A percentile compares a stretch with the other conserved stretches of the same genome.
Evolutionary conservation across 1,140 invertebrate species (phyloP).

Genomic region (Pomacea maculata): DNA sequence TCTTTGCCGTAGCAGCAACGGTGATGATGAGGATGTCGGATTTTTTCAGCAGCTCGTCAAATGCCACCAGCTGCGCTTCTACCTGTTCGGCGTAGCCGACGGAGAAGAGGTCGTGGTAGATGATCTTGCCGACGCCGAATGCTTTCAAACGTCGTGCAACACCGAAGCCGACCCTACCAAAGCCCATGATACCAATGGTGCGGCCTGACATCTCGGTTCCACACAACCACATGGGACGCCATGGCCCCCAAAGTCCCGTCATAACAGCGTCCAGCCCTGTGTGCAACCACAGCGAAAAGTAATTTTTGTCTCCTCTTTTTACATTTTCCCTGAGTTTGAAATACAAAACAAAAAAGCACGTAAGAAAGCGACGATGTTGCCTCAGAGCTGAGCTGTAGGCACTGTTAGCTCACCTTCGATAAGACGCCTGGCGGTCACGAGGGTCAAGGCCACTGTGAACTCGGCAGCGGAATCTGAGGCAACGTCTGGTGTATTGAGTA

Average conservation of each 20-base stretch:
- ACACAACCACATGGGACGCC: slow-evolving; percentile 90
- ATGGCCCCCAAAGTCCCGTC: slow-evolving; percentile 68
- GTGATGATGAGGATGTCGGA: slow-evolving; percentile 60
- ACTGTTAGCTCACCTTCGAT: slow-evolving; percentile 73
- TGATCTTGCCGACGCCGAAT: slow-evolving; percentile 75
- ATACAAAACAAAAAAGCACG: no score
- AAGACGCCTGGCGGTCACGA: slow-evolving; percentile 81
- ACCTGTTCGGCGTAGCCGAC: slow-evolving; percentile 70
- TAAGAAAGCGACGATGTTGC: no score
- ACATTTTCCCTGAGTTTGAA: no score
- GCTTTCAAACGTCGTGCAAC: slow-evolving; percentile 75
- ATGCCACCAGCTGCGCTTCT: slow-evolving; percentile 74
- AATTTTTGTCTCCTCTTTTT: no score
- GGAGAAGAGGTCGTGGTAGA: slow-evolving; percentile 77
- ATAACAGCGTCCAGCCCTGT: slow-evolving; percentile 55
- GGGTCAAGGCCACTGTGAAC: slow-evolving; percentile 79
- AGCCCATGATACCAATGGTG: slow-evolving; percentile 85
- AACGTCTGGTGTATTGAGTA: slow-evolving; percentile 89
- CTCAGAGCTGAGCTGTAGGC: no score
- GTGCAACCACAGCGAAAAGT: no score
- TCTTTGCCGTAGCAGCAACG: slow-evolving; percentile 50
- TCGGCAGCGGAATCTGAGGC: slow-evolving; percentile 92
- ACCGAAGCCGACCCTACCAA: slow-evolving; percentile 77
- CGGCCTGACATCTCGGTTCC: slow-evolving; percentile 80
- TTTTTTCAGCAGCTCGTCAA: slow-evolving; percentile 44